phyloP scores from a whole-genome alignment of 2,888 invertebrate species.

The Chydorus sphaericus region DNA sequence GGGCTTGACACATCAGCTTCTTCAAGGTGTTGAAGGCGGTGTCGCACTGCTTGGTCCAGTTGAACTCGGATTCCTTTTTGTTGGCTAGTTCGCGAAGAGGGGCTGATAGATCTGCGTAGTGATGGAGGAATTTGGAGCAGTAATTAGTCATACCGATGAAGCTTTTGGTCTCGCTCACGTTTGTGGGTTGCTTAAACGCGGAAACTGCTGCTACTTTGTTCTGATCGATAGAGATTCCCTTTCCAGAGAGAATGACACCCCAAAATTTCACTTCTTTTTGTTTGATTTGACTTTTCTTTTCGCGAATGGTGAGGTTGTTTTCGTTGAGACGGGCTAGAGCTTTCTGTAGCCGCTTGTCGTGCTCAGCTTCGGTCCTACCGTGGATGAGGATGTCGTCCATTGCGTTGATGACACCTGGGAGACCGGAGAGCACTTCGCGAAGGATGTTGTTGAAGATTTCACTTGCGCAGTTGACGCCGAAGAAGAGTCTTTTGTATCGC shows the following conservation, averaged over 20 bases:
- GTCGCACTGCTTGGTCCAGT: not conserved
- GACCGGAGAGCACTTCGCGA: conserved; percentile 24
- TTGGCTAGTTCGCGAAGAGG: conserved; percentile 6
- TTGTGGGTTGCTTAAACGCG: not conserved
- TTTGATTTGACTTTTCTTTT: conserved; percentile 23
- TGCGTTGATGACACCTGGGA: conserved; percentile 25
- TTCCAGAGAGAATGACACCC: conserved; percentile 1
- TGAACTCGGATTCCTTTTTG: conserved; percentile 1
- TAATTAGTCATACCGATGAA: conserved; percentile 9
- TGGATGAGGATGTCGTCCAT: conserved; percentile 29
- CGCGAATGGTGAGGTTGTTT: conserved; percentile 20
- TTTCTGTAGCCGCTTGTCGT: conserved; percentile 22
- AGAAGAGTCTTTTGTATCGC: conserved; percentile 28
- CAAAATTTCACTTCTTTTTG: not conserved
- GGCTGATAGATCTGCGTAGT: not conserved
- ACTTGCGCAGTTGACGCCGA: conserved; percentile 29
- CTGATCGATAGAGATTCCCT: not conserved
- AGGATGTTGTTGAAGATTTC: conserved; percentile 31
- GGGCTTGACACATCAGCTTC: not conserved
- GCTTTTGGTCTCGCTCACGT: not conserved
- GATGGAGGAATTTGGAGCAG: not conserved
- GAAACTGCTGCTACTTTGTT: not conserved
- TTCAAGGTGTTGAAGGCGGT: conserved; percentile 3
- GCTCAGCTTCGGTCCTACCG: conserved; percentile 22
- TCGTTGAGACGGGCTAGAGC: conserved; percentile 19